Conservation (phyloP, 2,888 invertebrate genomes). For the Heliconius ethilla region DNA sequence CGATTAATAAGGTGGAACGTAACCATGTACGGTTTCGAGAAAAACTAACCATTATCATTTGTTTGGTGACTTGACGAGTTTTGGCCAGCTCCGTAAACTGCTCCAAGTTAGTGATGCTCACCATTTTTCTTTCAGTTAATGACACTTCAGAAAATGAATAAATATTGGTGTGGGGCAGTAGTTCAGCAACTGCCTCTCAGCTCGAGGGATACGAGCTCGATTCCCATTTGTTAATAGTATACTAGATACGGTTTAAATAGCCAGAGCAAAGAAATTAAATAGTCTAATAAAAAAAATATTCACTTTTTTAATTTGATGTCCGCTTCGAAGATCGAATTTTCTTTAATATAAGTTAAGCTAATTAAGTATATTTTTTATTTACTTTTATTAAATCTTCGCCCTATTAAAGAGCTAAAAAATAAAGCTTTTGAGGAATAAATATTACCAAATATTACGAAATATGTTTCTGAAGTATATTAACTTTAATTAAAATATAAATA, state of each 20-base stretch:
- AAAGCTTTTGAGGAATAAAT: background rate
- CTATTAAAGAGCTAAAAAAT: background rate
- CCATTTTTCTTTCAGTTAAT: constrained; percentile 27
- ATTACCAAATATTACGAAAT: background rate
- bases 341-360: too few species aligned
- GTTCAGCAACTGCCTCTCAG: too few species aligned
- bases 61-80: constrained; percentile 69
- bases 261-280: too few species aligned
- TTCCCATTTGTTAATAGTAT: background rate
- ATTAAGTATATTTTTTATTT: background rate
- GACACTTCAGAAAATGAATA: background rate
- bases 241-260: too few species aligned
- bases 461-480: background rate
- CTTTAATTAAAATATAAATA: background rate
- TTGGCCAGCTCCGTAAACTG: constrained; percentile 57
- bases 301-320: too few species aligned
- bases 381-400: background rate
- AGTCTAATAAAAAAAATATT: too few species aligned
- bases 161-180: background rate
- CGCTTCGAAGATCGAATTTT: too few species aligned
- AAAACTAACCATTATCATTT: constrained; percentile 68
- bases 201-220: background rate
- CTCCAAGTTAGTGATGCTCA: constrained; percentile 38
- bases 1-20: constrained; percentile 44
- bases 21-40: constrained; percentile 55